Base-by-base conservation (phyloP, 1,140 invertebrate genomes). In the Mycetomoellerius zeteki region DNA sequence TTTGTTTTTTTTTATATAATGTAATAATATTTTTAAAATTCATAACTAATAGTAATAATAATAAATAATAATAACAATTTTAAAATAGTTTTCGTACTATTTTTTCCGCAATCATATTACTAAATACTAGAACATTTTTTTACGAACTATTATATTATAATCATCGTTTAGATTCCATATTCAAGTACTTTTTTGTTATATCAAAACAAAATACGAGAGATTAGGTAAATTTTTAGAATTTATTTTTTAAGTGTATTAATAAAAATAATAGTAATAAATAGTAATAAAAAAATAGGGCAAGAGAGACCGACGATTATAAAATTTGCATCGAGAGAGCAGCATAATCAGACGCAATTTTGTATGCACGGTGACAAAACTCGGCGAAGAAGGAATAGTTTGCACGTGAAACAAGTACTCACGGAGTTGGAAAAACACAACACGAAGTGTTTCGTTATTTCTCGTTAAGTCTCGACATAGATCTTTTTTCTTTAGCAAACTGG, bases 391-490 rank as follows among this genome's bases (percentile, higher is more conserved):
- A 50, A 50, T 27, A 24, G 30, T 30, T 67, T 43, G 30, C 50
- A 43, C 12, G 30, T 37, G 33, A 80, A 76, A 86, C 78, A 80
- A 86, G 37, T 56, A 69, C 24, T 56, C 30, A 47, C 21, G 3
- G 10, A 67, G 43, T 62, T 65, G 62, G 84, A 80, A 86, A 78
- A 86, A 80, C 62, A 76, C 75, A 69, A 69, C 33, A 80, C 50
- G n/a, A 21, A 7, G 47, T 14, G 62, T 52, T 80, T 86, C 62
- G 84, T 86, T 80, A 86, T 65, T 14, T 8, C 16, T n/a, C n/a
- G n/a, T n/a, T 33, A 21, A 24, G 24, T 80, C 52, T 67, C 47
- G 50, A 10, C 16, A 64, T 52, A 50, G 43, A 50, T 64, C 37
- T 54, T 52, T 62, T 85, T 78, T 47, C 12, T 50, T 54, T 30